These are phyloP conservation scores for Vireo griseus DNA, from an alignment of 2,797 vertebrate species.

Conservation along the genomic window DNA sequence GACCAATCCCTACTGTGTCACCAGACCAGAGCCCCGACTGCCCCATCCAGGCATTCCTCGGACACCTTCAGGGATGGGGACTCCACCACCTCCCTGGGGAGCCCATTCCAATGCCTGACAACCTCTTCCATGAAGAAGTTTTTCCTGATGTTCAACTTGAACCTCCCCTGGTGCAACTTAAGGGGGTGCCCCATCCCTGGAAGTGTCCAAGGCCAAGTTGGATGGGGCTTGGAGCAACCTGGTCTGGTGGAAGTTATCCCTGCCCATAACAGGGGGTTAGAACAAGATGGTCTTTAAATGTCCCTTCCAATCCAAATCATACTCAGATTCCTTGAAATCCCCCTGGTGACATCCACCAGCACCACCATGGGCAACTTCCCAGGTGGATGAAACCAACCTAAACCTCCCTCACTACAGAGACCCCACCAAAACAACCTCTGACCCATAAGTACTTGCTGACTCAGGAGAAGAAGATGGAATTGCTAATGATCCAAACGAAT, in stretches of 20 bases:
- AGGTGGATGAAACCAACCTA: background rate
- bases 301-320: background rate
- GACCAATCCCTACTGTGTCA: background rate
- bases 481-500: background rate
- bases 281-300: background rate
- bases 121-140: background rate
- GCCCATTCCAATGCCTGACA: background rate
- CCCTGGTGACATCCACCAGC: background rate
- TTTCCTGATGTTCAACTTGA: background rate
- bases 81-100: background rate
- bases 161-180: background rate
- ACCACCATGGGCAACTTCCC: background rate
- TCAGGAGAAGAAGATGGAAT: background rate
- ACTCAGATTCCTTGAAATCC: background rate
- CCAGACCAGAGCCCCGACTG: background rate
- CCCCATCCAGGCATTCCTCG: background rate
- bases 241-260: background rate
- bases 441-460: background rate
- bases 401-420: background rate
- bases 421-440: background rate
- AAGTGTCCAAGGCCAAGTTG: background rate
- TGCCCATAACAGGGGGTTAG: background rate
- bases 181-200: background rate
- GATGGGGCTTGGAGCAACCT: background rate
- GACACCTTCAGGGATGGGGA: background rate